phyloP scores from a whole-genome alignment of 2,797 vertebrate species.

The Sebastes vulpes region DNA sequence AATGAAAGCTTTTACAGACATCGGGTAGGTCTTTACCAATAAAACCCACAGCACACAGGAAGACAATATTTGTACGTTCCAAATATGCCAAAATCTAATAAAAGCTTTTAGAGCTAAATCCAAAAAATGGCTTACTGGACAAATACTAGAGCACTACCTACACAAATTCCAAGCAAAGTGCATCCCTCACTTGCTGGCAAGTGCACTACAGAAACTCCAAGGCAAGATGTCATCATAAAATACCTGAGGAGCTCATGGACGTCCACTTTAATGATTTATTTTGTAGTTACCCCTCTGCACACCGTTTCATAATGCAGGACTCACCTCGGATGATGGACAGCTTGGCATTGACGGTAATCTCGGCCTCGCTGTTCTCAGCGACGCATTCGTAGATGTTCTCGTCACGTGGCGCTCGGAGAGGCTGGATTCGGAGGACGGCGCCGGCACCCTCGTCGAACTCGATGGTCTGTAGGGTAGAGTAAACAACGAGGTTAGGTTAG shows the following conservation, averaged over 20 bases:
- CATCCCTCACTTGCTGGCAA: constrained; percentile 4
- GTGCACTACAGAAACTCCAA: constrained; percentile 5
- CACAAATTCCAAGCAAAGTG: neutral
- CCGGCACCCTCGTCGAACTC: constrained; percentile 97
- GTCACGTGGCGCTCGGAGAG: constrained; percentile 93
- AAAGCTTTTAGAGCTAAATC: neutral
- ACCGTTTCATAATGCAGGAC: constrained; percentile 46
- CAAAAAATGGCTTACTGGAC: neutral
- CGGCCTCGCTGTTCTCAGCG: constrained; percentile 92
- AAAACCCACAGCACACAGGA: neutral
- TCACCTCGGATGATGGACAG: constrained; percentile 98
- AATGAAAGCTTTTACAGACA: neutral
- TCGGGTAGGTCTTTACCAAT: neutral
- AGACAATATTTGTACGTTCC: neutral
- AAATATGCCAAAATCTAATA: neutral
- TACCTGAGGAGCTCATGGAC: constrained; percentile 8
- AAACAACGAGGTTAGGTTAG: neutral
- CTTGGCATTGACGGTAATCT: constrained; percentile 94
- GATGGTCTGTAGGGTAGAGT: constrained; percentile 87
- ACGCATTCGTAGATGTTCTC: constrained; percentile 98
- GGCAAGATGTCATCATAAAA: constrained; percentile 39
- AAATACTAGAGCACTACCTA: neutral
- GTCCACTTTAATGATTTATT: constrained; percentile 46
- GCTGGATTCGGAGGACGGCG: constrained; percentile 96
- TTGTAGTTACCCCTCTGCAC: constrained; percentile 22